Conservation (phyloP, 2,113 vertebrate genomes). For the Herpetotheres cachinnans region DNA sequence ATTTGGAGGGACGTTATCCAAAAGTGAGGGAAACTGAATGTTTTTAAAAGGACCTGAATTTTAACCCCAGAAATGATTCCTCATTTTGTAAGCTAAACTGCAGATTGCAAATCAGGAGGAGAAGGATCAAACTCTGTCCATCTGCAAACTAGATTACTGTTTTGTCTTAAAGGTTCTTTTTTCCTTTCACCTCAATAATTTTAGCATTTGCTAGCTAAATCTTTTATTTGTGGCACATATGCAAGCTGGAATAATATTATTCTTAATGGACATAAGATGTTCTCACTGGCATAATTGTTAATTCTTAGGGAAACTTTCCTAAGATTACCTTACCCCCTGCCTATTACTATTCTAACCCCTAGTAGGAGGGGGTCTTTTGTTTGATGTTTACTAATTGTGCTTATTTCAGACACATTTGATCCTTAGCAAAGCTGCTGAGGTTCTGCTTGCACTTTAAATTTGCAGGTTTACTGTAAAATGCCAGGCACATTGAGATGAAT, state of each 20-base stretch:
- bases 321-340: not conserved
- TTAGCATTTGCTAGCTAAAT: not conserved
- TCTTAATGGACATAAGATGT: not conserved
- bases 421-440: constrained; percentile 15
- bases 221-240: not conserved
- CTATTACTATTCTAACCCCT: not conserved
- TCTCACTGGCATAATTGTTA: not conserved
- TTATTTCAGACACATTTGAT: constrained; percentile 31
- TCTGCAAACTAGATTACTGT: not conserved
- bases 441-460: constrained; percentile 42
- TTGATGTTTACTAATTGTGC: constrained; percentile 46
- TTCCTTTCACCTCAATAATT: not conserved
- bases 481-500: constrained; percentile 61
- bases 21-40: not conserved
- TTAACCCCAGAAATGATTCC: not conserved
- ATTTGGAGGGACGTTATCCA: not conserved
- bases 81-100: not conserved
- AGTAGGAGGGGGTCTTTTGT: not conserved
- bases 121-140: not conserved
- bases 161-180: not conserved
- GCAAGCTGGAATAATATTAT: not conserved
- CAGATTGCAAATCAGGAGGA: not conserved
- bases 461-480: constrained; percentile 52
- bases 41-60: not conserved
- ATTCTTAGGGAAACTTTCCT: constrained; percentile 3